phyloP scores from a whole-genome alignment of 2,113 vertebrate genomes.

The Smithornis capensis region DNA sequence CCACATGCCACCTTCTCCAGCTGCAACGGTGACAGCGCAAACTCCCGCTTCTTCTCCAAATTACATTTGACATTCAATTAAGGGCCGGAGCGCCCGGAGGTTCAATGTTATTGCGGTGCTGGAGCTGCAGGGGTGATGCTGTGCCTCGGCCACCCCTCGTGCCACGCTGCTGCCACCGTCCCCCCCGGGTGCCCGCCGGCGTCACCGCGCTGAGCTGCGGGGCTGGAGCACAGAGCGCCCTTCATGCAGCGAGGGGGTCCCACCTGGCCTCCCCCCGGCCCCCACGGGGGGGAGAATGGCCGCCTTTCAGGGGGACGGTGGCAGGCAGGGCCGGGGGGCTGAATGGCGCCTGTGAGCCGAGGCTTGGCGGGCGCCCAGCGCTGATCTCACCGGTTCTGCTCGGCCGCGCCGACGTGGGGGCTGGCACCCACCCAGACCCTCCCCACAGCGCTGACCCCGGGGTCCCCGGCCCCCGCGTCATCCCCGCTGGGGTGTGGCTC shows the following conservation, averaged over 20 bases:
- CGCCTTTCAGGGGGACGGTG: neutral
- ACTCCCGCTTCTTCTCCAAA: slow-evolving; percentile 41
- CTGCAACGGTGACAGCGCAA: neutral
- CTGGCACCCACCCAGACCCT: neutral
- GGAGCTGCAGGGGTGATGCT: neutral
- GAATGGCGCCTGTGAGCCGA: slow-evolving; percentile 54
- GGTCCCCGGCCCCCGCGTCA: neutral
- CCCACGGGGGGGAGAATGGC: slow-evolving; percentile 11
- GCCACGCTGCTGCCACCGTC: neutral
- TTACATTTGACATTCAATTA: slow-evolving; percentile 59
- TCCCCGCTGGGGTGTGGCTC: neutral
- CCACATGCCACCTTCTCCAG: neutral
- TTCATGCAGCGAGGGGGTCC: neutral
- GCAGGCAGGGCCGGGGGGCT: slow-evolving; percentile 1
- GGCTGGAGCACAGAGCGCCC: slow-evolving; percentile 1
- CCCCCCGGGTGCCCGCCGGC: neutral
- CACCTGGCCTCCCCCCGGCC: neutral
- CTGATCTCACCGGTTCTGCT: slow-evolving; percentile 42
- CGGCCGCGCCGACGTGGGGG: neutral
- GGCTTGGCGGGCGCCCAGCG: slow-evolving; percentile 52
- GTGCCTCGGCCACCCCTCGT: neutral
- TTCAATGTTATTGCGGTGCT: neutral
- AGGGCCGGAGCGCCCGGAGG: neutral
- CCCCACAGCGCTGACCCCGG: neutral
- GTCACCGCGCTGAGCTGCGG: neutral